Evolutionary conservation across 2,113 vertebrate species (phyloP), one percentile per base, ranked within the genome.

Genomic region (Lophius piscatorius): DNA sequence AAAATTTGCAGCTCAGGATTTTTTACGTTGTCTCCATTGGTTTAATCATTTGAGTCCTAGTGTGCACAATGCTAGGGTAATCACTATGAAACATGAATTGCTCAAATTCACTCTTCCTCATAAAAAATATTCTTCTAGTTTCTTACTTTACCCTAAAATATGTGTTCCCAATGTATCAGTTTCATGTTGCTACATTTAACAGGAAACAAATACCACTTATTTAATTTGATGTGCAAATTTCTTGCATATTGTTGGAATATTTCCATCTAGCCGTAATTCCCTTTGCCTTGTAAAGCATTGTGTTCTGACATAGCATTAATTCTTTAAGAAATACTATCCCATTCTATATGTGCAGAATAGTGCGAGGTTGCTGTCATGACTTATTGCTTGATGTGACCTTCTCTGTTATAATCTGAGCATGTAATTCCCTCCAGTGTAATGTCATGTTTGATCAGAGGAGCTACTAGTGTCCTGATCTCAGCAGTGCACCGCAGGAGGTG

Each of bases 391-490:
- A 59, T 47, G 76, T 91, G 92, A 91, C 92, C 91, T 92, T 91
- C 86, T 90, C 88, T 80, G 83, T 86, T 88, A 79, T 89, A 89
- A 90, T 89, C 69, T 84, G 68, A 83, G 82, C 83, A 65, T 88
- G 90, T 91, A 86, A 86, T 91, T 89, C 85, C 83, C 85, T 85
- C 83, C 78, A 86, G 90, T 88, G 84, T 86, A 88, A 83, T 90
- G 90, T 92, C 91, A 88, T 93, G 91, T 92, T 88, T 81, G 87
- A 92, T 85, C 90, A 90, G 87, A 87, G 79, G 81, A 90, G 85
- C 82, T 91, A 87, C 88, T 72, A 82, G 88, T 89, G 87, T 89
- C 88, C 90, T 86, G 86, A 88, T 85, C 86, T 85, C 68, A 83
- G 78, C 79, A 67, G 57, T 31, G 76, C 91, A 70, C 89, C 90